These are phyloP conservation scores for Lepetodrilus schrolli DNA, from an alignment of 2,888 invertebrate genomes.

Conservation along the genomic window DNA sequence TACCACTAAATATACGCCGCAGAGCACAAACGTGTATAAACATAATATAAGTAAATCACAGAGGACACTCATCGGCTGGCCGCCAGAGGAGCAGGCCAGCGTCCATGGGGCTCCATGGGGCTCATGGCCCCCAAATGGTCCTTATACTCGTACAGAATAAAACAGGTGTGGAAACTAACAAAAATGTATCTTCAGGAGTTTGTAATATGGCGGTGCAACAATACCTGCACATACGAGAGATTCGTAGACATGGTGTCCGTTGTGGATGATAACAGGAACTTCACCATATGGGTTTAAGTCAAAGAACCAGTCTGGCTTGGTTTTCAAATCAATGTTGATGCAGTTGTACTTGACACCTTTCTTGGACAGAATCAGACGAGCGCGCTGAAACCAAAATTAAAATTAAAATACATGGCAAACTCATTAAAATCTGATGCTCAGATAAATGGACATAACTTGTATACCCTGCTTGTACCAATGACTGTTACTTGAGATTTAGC, in stretches of 20 bases:
- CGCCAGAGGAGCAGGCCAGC: no score
- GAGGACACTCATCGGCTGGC: no score
- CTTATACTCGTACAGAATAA: no score
- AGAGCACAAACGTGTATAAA: no score
- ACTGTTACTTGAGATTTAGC: no score
- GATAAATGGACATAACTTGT: not conserved
- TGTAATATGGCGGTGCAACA: not conserved
- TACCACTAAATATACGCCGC: no score
- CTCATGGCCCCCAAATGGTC: no score
- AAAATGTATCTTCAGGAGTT: not conserved
- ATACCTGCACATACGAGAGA: constrained; percentile 73
- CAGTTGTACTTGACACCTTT: constrained; percentile 65
- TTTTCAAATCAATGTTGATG: constrained; percentile 76
- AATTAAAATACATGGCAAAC: not conserved
- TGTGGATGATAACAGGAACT: constrained; percentile 74
- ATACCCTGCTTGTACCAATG: not conserved
- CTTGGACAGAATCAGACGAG: constrained; percentile 38
- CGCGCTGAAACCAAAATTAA: constrained; percentile 38
- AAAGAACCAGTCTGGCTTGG: constrained; percentile 77
- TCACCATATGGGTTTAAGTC: constrained; percentile 76
- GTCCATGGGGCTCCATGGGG: no score
- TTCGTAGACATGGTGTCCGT: constrained; percentile 77
- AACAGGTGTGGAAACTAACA: not conserved
- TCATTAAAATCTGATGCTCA: not conserved
- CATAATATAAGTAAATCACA: no score